Percentiles rank a stretch among this genome's conserved stretches.
These are phyloP conservation scores for Piaya cayana DNA, from an alignment of 2,113 vertebrate genomes.

Conservation along the genomic window DNA sequence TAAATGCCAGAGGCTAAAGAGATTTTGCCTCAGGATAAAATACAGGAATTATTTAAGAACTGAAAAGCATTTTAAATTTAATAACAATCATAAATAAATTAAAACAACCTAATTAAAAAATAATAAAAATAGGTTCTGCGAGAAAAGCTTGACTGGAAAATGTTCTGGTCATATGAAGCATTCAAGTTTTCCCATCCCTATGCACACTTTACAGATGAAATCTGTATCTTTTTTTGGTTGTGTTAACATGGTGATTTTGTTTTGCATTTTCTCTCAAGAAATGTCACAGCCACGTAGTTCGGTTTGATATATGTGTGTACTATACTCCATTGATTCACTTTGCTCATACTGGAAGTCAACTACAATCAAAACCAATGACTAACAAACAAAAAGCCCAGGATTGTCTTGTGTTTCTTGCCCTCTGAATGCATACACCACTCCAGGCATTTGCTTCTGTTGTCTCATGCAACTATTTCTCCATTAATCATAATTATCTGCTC, in stretches of 20 bases:
- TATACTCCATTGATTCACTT: neutral
- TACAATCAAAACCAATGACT: neutral
- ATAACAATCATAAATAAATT: slow-evolving; percentile 65
- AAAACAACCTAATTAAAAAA: slow-evolving; percentile 47
- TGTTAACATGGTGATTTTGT: neutral
- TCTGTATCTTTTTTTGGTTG: fast-evolving
- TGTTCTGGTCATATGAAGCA: neutral
- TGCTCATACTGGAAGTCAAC: neutral
- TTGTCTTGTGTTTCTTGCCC: neutral
- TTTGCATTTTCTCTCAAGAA: neutral
- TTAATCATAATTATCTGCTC: neutral
- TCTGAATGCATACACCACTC: neutral
- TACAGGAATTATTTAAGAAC: slow-evolving; percentile 64
- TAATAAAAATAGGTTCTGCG: slow-evolving; percentile 16
- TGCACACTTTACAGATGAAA: neutral
- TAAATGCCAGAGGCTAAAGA: slow-evolving; percentile 51
- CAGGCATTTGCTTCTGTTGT: neutral
- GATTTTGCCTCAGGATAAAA: slow-evolving; percentile 52
- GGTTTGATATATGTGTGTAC: neutral
- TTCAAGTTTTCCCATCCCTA: neutral
- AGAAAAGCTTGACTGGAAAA: neutral
- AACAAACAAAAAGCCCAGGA: neutral
- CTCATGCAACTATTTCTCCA: neutral
- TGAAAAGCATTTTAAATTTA: slow-evolving; percentile 60
- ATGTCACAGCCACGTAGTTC: neutral